Evolutionary conservation across 1,140 invertebrate genomes (phyloP).

Genomic region (Leptinotarsa lineolata): DNA sequence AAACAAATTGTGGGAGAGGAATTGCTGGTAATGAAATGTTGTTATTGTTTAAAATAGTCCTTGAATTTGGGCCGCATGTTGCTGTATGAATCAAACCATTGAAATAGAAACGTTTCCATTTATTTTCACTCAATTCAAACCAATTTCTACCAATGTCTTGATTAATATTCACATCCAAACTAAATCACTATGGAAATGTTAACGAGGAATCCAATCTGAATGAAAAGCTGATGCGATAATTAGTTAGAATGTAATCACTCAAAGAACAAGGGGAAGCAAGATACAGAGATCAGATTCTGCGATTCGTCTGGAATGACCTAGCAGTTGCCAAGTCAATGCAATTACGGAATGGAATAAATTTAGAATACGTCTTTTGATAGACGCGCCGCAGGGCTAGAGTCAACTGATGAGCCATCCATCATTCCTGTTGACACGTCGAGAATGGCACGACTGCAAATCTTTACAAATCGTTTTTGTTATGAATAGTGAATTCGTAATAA

Average conservation of each 20-base stretch:
- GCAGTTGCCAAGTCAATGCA: constrained; percentile 42
- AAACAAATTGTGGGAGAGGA: no score
- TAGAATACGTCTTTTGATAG: constrained; percentile 46
- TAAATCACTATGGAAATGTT: constrained; percentile 27
- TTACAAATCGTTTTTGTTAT: constrained; percentile 53
- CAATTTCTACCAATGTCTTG: neutral
- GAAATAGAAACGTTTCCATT: neutral
- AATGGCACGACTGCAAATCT: constrained; percentile 49
- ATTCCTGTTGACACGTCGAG: constrained; percentile 34
- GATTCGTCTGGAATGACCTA: constrained; percentile 35
- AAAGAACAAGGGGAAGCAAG: constrained; percentile 28
- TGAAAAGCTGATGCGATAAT: constrained; percentile 35
- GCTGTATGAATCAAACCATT: no score
- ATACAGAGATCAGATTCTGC: constrained; percentile 28
- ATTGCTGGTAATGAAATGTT: no score
- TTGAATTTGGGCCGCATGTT: no score
- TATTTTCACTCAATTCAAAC: neutral
- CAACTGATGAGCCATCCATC: constrained; percentile 48
- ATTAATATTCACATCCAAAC: constrained; percentile 18
- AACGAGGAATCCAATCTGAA: constrained; percentile 33
- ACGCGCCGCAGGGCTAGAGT: constrained; percentile 46
- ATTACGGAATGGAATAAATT: constrained; percentile 49
- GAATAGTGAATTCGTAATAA: constrained; percentile 44
- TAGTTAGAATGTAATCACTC: constrained; percentile 40
- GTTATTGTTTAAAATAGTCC: no score